Conservation (phyloP, 2,888 invertebrate genomes). For the Plebejus argus region DNA sequence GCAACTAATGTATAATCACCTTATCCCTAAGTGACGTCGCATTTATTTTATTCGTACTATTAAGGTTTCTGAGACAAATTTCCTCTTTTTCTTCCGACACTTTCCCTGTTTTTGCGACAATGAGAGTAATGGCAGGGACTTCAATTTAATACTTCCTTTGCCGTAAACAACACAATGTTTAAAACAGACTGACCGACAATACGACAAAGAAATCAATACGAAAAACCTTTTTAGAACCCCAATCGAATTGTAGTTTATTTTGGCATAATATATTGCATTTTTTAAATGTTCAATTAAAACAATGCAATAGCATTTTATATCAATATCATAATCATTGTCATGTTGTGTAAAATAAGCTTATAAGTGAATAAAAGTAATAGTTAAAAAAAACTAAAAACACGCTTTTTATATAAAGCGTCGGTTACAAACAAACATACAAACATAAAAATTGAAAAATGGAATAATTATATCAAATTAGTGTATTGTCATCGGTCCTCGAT, state of each 20-base stretch:
- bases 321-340: too few species aligned
- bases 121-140: slow-evolving; percentile 14
- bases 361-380: too few species aligned
- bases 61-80: slow-evolving; percentile 4
- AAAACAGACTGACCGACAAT: slow-evolving; percentile 12
- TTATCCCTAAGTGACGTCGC: slow-evolving; percentile 6
- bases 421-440: too few species aligned
- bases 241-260: neutral
- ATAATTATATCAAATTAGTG: too few species aligned
- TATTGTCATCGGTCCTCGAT: too few species aligned
- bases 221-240: neutral
- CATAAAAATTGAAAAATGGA: too few species aligned
- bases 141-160: slow-evolving; percentile 24
- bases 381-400: too few species aligned
- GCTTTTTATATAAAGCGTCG: too few species aligned
- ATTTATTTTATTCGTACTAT: slow-evolving; percentile 19
- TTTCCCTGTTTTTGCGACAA: slow-evolving; percentile 15
- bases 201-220: neutral
- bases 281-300: too few species aligned
- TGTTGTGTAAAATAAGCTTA: too few species aligned
- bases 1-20: neutral
- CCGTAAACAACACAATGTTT: slow-evolving; percentile 10
- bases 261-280: too few species aligned
- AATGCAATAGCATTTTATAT: too few species aligned
- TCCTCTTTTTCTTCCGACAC: slow-evolving; percentile 14